Base-by-base conservation (phyloP, 2,797 vertebrate genomes). In the Clarias fuscus region DNA sequence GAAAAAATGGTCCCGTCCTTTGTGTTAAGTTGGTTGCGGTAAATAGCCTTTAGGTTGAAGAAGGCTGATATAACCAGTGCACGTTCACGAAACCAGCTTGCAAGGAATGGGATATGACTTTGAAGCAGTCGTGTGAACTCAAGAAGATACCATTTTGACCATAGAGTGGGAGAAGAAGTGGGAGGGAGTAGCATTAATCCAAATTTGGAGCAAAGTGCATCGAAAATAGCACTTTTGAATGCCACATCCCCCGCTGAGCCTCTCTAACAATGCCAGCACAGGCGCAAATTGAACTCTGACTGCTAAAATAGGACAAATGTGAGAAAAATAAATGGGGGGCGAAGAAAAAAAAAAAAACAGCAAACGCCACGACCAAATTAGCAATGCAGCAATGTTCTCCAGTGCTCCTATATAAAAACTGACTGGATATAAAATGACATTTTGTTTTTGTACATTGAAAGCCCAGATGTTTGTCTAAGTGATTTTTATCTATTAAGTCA, bases 161-260 rank as follows among this genome's bases (percentile, higher is more conserved):
- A 18, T 40, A 11, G 27, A 22, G 53, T 18, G 13, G 59, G 56
- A 27, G 59, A 58, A 78, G 48, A 61, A 20, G 48, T 30, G 27
- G 33, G 14, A 40, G 1, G 58, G 18, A 40, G 58, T 62, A 24
- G 10, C 33, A 62, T 24, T 37, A 40, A 62, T 62, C 5, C 10
- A 40, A 61, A 62, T 62, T 79, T 59, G 27, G 30, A 40, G 5
- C 33, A 13, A 22, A 56, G 75, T 20, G 15, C 14, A 77, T 33
- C 59, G 75, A 59, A 78, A 79, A 18, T 48, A 67, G 22, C 59
- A 53, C 79, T 67, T 79, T 62, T 79, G 58, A 61, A 61, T 79
- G 58, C 24, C 58, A 79, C 30, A 79, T 62, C 58, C 58, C 77
- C 33, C 15, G 58, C 58, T 37, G 77, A 79, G 11, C 58, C 33